Evolutionary conservation across 2,888 invertebrate genomes (phyloP).

Genomic region (Epicampocera succincta): DNA sequence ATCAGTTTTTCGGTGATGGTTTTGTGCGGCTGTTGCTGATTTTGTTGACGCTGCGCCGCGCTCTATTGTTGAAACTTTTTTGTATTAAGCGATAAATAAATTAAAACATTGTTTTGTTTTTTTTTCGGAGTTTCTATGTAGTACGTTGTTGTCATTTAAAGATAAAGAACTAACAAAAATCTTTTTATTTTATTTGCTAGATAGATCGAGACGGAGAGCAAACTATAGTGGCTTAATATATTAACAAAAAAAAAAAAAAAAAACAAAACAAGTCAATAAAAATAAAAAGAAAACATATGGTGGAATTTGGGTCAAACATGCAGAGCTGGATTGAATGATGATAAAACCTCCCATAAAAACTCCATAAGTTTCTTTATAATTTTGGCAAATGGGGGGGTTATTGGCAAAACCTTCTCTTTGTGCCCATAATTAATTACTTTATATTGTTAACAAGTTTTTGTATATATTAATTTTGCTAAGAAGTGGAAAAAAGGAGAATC

Average conservation of each 20-base stretch:
- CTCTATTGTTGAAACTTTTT: constrained; percentile 31
- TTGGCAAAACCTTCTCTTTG: constrained; percentile 20
- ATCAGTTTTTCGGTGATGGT: constrained; percentile 35
- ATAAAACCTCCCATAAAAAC: constrained; percentile 58
- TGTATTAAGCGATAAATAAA: constrained; percentile 50
- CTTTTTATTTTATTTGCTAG: constrained; percentile 28
- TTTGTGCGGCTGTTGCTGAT: constrained; percentile 7
- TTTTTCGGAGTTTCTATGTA: constrained; percentile 31
- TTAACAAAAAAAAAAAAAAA: background rate
- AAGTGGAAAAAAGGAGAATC: too few relatives aligned
- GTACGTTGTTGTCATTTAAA: constrained; percentile 56
- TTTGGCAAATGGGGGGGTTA: constrained; percentile 33
- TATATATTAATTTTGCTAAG: constrained; percentile 42
- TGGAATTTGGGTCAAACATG: constrained; percentile 63
- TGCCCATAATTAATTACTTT: constrained; percentile 15
- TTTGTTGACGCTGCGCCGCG: background rate
- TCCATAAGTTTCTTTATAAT: constrained; percentile 43
- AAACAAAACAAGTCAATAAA: constrained; percentile 12
- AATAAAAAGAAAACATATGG: constrained; percentile 52
- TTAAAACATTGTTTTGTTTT: constrained; percentile 4
- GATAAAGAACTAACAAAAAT: constrained; percentile 44
- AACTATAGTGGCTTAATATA: constrained; percentile 25
- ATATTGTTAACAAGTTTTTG: constrained; percentile 11
- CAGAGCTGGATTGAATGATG: constrained; percentile 47
- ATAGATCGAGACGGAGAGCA: constrained; percentile 27